Evolutionary conservation across 1,140 invertebrate genomes (phyloP).

Genomic region (Pemphigus obesinymphae): DNA sequence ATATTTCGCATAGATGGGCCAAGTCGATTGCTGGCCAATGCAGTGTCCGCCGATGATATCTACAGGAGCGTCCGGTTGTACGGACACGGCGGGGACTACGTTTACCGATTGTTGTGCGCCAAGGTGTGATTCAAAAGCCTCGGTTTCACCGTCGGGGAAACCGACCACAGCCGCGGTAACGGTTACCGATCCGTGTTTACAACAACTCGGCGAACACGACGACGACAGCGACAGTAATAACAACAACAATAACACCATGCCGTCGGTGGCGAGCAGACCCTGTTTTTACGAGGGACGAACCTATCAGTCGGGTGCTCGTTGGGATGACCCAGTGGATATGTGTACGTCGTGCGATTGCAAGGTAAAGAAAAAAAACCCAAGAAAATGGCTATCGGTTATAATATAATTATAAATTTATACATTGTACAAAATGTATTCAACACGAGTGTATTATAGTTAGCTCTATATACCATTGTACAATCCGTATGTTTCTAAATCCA

Average conservation of each 20-base stretch:
- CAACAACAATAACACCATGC: constrained; percentile 41
- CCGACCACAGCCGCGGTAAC: not conserved
- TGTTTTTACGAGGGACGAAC: constrained; percentile 59
- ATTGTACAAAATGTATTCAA: not conserved
- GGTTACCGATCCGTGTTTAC: not conserved
- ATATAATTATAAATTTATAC: not conserved
- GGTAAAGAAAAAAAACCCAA: constrained; percentile 53
- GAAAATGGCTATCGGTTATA: not conserved
- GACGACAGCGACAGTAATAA: not conserved
- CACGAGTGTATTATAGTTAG: too few species aligned
- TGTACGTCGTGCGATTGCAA: constrained; percentile 74
- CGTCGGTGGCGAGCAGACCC: constrained; percentile 45
- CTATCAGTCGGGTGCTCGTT: constrained; percentile 60
- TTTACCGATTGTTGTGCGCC: constrained; percentile 67
- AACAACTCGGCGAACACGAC: not conserved
- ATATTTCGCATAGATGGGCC: constrained; percentile 67
- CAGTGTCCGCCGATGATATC: constrained; percentile 72
- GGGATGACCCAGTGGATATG: constrained; percentile 60
- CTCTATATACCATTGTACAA: too few species aligned
- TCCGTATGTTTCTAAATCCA: too few species aligned
- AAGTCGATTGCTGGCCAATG: constrained; percentile 83
- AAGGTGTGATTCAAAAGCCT: constrained; percentile 58
- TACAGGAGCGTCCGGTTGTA: constrained; percentile 54
- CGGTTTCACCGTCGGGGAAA: constrained; percentile 39
- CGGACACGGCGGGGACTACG: constrained; percentile 54